Evolutionary conservation across 1,140 invertebrate genomes (phyloP).

Genomic region (Mylabris phalerata): DNA sequence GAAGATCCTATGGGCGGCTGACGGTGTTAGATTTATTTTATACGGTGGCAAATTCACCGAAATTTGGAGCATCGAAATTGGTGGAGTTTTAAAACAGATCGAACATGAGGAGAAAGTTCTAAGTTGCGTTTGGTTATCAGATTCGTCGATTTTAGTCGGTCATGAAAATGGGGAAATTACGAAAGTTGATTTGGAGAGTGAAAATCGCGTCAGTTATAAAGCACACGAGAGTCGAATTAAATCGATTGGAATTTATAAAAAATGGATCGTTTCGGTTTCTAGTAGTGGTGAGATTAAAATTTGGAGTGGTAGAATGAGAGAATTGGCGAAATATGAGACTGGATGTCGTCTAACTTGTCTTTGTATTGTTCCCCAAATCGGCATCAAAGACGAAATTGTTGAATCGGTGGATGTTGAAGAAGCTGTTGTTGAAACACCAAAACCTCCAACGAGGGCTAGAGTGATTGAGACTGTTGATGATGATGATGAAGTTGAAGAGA

Average conservation of each 20-base stretch:
- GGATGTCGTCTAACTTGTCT: constrained; percentile 56
- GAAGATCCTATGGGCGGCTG: constrained; percentile 57
- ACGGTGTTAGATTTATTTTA: constrained; percentile 66
- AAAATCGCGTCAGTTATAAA: constrained; percentile 44
- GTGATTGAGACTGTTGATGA: constrained; percentile 18
- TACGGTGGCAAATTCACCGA: constrained; percentile 62
- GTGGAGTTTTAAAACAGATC: constrained; percentile 54
- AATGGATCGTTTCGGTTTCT: constrained; percentile 50
- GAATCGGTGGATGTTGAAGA: constrained; percentile 13
- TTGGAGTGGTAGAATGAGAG: constrained; percentile 54
- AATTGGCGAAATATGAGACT: constrained; percentile 47
- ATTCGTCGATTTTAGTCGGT: constrained; percentile 58
- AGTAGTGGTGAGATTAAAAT: constrained; percentile 74
- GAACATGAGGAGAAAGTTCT: constrained; percentile 56
- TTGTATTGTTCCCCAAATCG: constrained; percentile 38
- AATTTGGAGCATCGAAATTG: constrained; percentile 69
- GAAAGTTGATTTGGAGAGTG: constrained; percentile 50
- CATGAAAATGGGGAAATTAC: constrained; percentile 63
- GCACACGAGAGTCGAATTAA: constrained; percentile 65
- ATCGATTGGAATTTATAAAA: constrained; percentile 48
- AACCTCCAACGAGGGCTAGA: constrained; percentile 3
- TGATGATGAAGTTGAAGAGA: constrained; percentile 12
- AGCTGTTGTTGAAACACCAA: constrained; percentile 13
- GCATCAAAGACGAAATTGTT: constrained; percentile 25
- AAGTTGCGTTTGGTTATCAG: constrained; percentile 55